Evolutionary conservation across 2,113 vertebrate genomes (phyloP).

Genomic region (Alouatta palliata): DNA sequence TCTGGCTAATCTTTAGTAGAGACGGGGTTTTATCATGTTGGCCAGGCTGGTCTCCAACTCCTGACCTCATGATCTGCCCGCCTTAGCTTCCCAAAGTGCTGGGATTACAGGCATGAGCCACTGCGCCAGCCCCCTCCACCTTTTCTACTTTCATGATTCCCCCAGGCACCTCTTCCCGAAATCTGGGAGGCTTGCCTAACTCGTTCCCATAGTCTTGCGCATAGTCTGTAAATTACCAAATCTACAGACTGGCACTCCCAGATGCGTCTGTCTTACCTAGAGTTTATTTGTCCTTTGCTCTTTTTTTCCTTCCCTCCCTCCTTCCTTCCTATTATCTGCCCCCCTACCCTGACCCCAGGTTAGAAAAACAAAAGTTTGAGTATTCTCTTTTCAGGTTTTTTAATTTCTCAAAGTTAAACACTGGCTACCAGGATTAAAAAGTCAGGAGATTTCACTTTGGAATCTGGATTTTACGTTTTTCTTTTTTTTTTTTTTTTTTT

Average conservation of each 20-base stretch:
- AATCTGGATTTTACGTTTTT: neutral
- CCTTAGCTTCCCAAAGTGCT: no score
- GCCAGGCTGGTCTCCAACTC: no score
- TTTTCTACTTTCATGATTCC: neutral
- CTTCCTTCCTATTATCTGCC: no score
- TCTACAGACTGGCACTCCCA: neutral
- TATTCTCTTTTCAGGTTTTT: neutral
- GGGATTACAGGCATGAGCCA: no score
- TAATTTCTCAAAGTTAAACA: neutral
- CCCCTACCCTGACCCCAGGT: no score
- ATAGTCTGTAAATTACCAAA: neutral
- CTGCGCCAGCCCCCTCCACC: no score
- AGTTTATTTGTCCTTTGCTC: neutral
- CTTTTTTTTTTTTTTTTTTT: no score
- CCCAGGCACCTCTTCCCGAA: neutral
- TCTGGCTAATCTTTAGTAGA: no score
- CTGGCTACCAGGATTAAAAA: neutral
- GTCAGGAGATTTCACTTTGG: neutral
- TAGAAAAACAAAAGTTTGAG: no score
- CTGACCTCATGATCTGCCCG: no score
- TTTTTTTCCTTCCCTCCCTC: neutral
- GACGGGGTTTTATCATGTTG: no score
- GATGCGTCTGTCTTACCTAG: neutral
- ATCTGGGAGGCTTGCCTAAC: neutral
- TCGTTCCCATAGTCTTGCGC: neutral